Evolutionary conservation across 2,888 invertebrate genomes (phyloP).

Genomic region (Synergus laeviventris): DNA sequence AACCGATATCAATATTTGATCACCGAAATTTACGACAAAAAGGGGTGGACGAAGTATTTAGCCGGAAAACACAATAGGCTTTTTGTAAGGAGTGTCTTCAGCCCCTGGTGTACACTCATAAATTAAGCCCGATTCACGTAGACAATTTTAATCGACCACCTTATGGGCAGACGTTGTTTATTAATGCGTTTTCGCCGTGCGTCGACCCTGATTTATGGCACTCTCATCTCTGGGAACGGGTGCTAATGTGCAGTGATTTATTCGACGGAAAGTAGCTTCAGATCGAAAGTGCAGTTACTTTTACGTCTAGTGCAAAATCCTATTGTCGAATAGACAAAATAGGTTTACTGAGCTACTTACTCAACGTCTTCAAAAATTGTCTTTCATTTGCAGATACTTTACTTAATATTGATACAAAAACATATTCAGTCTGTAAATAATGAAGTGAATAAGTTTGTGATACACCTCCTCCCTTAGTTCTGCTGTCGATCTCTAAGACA

Average conservation of each 20-base stretch:
- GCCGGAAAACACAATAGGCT: constrained; percentile 42
- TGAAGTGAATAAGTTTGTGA: background rate
- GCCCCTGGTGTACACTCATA: constrained; percentile 53
- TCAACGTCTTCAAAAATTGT: background rate
- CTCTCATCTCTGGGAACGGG: constrained; percentile 54
- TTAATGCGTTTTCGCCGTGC: constrained; percentile 63
- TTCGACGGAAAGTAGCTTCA: constrained; percentile 54
- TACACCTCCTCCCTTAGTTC: too few species aligned
- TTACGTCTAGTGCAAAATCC: background rate
- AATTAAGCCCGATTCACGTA: constrained; percentile 61
- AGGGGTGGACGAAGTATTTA: constrained; percentile 43
- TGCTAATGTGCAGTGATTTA: constrained; percentile 59
- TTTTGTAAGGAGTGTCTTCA: constrained; percentile 46
- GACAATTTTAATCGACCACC: constrained; percentile 61
- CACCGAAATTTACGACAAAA: constrained; percentile 48
- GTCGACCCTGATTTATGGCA: constrained; percentile 57
- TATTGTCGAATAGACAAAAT: constrained; percentile 15
- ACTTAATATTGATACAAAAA: background rate
- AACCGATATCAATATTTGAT: constrained; percentile 53
- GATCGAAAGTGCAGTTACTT: constrained; percentile 48
- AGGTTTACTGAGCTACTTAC: background rate
- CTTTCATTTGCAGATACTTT: background rate
- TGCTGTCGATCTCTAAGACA: too few species aligned
- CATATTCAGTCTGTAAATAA: background rate
- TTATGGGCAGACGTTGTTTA: constrained; percentile 62